phyloP scores from a whole-genome alignment of 2,797 vertebrate species.

The Mus spretus region DNA sequence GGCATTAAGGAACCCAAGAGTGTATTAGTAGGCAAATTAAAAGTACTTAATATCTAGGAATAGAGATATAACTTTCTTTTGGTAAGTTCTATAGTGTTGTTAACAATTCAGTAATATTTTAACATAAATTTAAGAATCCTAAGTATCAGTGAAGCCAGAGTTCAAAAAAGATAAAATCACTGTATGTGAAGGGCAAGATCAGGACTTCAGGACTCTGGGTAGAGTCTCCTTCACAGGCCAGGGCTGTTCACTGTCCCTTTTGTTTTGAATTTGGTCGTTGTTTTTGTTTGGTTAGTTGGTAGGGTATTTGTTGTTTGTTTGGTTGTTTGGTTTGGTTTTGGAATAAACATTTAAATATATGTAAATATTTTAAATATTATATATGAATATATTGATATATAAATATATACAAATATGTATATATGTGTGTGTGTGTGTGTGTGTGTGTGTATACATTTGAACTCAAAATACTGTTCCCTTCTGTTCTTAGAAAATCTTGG shows the following conservation, averaged over 20 bases:
- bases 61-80: constrained; percentile 11
- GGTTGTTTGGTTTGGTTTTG: neutral
- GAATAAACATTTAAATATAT: neutral
- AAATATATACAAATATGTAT: too few species aligned
- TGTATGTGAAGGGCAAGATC: constrained; percentile 22
- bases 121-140: constrained; percentile 37
- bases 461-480: constrained; percentile 29
- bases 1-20: constrained; percentile 43
- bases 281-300: neutral
- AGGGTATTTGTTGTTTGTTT: constrained; percentile 31
- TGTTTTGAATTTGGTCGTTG: constrained; percentile 46
- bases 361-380: neutral
- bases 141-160: constrained; percentile 23
- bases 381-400: too few species aligned
- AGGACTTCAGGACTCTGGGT: neutral
- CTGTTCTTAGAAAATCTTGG: constrained; percentile 58
- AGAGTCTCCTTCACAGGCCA: neutral
- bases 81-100: constrained; percentile 37
- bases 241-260: neutral
- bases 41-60: constrained; percentile 57
- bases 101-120: constrained; percentile 47
- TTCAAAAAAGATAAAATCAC: constrained; percentile 34
- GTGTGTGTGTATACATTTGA: neutral
- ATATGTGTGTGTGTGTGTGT: too few species aligned
- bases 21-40: constrained; percentile 31